Evolutionary conservation across 2,797 vertebrate genomes (phyloP).

Genomic region (Spondyliosoma cantharus): DNA sequence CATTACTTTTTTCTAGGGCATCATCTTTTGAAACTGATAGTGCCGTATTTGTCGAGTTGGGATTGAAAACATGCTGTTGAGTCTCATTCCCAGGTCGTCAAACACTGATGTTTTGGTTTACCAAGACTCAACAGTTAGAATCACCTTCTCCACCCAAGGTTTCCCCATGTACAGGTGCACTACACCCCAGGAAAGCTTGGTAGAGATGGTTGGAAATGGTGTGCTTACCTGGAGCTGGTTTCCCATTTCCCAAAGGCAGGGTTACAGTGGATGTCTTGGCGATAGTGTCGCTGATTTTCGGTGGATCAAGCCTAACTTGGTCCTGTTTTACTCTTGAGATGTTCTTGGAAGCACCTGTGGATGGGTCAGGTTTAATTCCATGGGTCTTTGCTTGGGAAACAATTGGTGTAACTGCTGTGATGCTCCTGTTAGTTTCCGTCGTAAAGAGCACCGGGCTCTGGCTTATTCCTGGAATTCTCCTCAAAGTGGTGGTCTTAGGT

Average conservation of each 20-base stretch:
- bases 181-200: no score
- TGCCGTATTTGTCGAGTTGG: background rate
- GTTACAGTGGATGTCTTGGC: constrained; percentile 4
- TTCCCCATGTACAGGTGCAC: no score
- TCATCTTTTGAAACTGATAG: no score
- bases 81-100: no score
- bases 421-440: constrained; percentile 2
- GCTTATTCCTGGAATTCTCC: constrained; percentile 28
- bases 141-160: no score
- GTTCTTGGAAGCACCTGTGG: constrained; percentile 11
- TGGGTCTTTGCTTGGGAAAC: constrained; percentile 18
- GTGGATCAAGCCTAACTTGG: constrained; percentile 4
- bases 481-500: constrained; percentile 16
- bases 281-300: constrained; percentile 21
- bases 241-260: background rate
- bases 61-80: no score
- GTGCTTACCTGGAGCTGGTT: constrained; percentile 52
- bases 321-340: background rate
- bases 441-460: background rate
- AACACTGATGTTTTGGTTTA: no score
- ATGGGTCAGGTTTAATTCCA: background rate
- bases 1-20: no score
- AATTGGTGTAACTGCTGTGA: constrained; percentile 10
- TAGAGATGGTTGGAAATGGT: background rate
- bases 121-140: no score